A percentile compares a stretch with the other conserved stretches of the same genome.
Evolutionary conservation across 2,888 invertebrate genomes (phyloP).

Genomic region (Cybosia mesomella): DNA sequence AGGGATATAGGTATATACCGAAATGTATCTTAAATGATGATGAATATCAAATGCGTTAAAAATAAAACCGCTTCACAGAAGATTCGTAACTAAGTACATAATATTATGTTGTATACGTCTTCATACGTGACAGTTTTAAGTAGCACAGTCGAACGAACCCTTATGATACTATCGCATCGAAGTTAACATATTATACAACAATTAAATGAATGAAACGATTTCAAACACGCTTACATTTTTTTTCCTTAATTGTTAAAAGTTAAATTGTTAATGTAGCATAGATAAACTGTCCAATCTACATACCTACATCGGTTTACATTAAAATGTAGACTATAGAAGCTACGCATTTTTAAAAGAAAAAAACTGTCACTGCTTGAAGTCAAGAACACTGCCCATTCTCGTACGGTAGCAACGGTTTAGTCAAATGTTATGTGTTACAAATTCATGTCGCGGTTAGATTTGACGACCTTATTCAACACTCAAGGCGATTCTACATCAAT

Average conservation of each 20-base stretch:
- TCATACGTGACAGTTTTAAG: background rate
- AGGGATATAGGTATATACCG: background rate
- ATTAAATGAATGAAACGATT: background rate
- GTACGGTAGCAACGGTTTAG: constrained; percentile 33
- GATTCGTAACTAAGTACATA: background rate
- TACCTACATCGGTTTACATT: background rate
- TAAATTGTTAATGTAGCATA: background rate
- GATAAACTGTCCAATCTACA: background rate
- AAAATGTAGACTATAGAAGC: background rate
- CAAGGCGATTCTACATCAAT: constrained; percentile 61
- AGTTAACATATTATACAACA: background rate
- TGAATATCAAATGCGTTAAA: too few species aligned
- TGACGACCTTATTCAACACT: constrained; percentile 66
- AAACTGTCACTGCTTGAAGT: constrained; percentile 23
- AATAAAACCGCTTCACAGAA: background rate
- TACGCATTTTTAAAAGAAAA: background rate
- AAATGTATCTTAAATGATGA: too few species aligned
- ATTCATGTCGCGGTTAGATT: constrained; percentile 64
- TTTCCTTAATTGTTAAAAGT: background rate
- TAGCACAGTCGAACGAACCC: too few species aligned
- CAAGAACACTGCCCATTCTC: constrained; percentile 29
- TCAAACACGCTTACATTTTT: background rate
- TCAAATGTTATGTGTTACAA: constrained; percentile 37
- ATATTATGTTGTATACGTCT: too few species aligned
- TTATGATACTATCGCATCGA: background rate